A percentile compares a stretch with the other conserved stretches of the same genome.
Evolutionary conservation across 1,140 invertebrate genomes (phyloP).

Genomic region (Drosophila murphyi): DNA sequence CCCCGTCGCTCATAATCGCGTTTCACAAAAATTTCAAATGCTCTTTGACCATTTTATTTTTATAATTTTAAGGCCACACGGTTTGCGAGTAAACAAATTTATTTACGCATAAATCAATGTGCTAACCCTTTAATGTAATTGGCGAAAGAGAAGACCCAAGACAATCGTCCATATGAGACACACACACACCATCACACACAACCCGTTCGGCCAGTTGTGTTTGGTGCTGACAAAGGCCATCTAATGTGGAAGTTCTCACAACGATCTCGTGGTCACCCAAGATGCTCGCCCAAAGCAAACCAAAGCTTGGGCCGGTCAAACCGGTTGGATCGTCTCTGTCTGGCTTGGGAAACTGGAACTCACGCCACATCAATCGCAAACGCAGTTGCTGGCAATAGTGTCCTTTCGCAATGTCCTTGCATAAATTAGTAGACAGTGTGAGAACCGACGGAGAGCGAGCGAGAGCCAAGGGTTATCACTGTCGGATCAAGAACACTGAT

Average conservation of each 20-base stretch:
- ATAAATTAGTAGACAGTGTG: constrained; percentile 79
- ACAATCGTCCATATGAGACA: constrained; percentile 15
- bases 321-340: constrained; percentile 64
- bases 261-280: constrained; percentile 66
- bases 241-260: constrained; percentile 76
- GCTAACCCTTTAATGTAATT: constrained; percentile 43
- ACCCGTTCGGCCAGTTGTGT: constrained; percentile 71
- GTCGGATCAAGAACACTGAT: constrained; percentile 43
- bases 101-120: constrained; percentile 68
- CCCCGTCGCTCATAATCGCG: too few relatives aligned
- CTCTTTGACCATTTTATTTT: constrained; percentile 4
- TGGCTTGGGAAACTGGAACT: constrained; percentile 48
- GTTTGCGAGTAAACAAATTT: constrained; percentile 52
- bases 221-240: constrained; percentile 68
- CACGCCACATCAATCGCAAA: constrained; percentile 64
- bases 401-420: constrained; percentile 84
- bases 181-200: not conserved
- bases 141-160: constrained; percentile 27
- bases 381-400: constrained; percentile 54
- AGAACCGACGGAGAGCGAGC: constrained; percentile 51
- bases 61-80: not conserved
- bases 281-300: constrained; percentile 42
- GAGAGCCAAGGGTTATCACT: constrained; percentile 55
- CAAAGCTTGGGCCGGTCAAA: constrained; percentile 77
- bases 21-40: not conserved